Base-by-base conservation (phyloP, 2,888 invertebrate species). In the Julus scandinavius region DNA sequence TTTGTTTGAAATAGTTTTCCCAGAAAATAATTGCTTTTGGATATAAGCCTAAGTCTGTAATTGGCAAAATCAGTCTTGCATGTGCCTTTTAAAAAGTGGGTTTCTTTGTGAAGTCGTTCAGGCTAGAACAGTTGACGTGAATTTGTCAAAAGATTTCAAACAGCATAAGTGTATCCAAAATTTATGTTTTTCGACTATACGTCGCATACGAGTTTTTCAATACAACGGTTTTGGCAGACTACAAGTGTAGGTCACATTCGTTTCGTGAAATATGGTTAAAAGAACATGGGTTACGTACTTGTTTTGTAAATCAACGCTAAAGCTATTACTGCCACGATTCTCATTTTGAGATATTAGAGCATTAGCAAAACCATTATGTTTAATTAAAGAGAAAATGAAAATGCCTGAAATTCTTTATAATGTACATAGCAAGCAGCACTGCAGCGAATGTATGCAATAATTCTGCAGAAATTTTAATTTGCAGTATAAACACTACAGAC, bases 41-140 rank as follows among this genome's bases (percentile, higher is more conserved):
- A 63, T 15, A 6, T 63, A 63, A 6, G 80, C 38, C 80, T 13
- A 80, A 80, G 38, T 80, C 15, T 13, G 38, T 80, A 80, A 80
- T 80, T 80, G 80, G 80, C 80, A 80, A 80, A 80, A 80, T 80
- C 80, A 80, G 80, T 20, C 80, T 80, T 80, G 80, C 80, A 29
- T 72, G 80, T 38, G 1, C 80, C 11, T 80, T 13, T 38, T 29
- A 29, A 13, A 38, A 13, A 72, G 72, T 20, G 20, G 72, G 72
- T 20, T 17, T 58, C 63, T 20, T 72, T 72, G 63, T 20, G 29
- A 58, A 20, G 6, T 20, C 20, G 3, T 29, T 72, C 29, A 6
- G 7, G 20, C 4, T 4, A 72, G 20, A 11, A 38, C 38, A 13
- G 13, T 29, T 80, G 80, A 80, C 80, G 15, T 38, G 38, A 80